Conservation (phyloP, 2,113 vertebrate species). For the Microcebus jonahi region DNA sequence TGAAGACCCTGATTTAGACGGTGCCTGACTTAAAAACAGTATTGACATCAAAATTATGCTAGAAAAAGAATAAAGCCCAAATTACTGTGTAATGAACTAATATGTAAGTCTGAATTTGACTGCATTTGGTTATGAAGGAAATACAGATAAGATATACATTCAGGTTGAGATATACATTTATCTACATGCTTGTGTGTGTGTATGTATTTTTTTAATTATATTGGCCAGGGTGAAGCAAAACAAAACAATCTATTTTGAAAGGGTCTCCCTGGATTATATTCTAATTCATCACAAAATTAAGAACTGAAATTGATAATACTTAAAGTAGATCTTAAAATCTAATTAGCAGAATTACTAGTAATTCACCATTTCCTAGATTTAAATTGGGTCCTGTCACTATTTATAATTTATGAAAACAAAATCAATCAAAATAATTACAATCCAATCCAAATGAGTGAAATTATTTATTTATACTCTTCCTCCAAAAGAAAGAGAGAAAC, state of each 20-base stretch:
- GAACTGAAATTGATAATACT: constrained; percentile 58
- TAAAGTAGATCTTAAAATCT: constrained; percentile 57
- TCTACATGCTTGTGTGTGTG: background rate
- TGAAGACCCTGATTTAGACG: background rate
- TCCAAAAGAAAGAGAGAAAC: constrained; percentile 29
- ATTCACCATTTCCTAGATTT: constrained; percentile 50
- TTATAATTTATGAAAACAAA: constrained; percentile 79
- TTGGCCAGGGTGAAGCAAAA: constrained; percentile 22
- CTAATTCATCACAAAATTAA: constrained; percentile 66
- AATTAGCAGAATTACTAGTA: constrained; percentile 62
- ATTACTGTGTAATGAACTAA: background rate
- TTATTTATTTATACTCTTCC: constrained; percentile 69
- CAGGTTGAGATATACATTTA: background rate
- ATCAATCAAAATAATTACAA: constrained; percentile 69
- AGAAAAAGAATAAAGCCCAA: constrained; percentile 14
- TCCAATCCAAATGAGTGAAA: constrained; percentile 63
- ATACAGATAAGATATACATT: background rate
- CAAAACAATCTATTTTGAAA: constrained; percentile 23
- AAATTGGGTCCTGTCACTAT: constrained; percentile 74
- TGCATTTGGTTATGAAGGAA: background rate
- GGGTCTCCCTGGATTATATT: background rate
- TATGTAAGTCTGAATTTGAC: background rate
- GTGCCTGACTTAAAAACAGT: background rate
- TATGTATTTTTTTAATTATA: background rate
- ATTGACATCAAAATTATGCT: background rate